Base-by-base conservation (phyloP, 2,113 vertebrate genomes). In the Petroica traversi region DNA sequence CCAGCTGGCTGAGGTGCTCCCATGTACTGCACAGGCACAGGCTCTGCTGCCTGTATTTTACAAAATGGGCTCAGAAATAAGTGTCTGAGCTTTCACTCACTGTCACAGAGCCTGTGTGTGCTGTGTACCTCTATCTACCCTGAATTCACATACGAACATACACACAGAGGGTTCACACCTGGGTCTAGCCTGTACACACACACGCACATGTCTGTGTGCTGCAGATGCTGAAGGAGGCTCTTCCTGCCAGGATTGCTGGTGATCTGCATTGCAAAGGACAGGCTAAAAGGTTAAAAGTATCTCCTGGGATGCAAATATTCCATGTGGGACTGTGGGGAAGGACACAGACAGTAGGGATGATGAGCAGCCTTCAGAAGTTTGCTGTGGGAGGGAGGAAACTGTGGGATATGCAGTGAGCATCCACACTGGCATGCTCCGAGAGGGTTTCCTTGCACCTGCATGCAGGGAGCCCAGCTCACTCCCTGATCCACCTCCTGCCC, bases 1-100 rank as follows among this genome's bases (percentile, higher is more conserved):
- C 88, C 95, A 96, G 93, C 74, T 95, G 89, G 87, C 93, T 74
- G 63, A 92, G 36, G 48, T 59, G 61, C 82, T 86, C 40, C 72
- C 5, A 4, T 62, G 68, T 85, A 38, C 43, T 67, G 69, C 82
- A 88, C 2, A 2, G 55, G 31, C 73, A 82, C 51, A 84, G 57
- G 67, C 45, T 93, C 67, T 80, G 85, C 78, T 94, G 88, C 38
- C 79, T 22, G 14, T 3, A 4, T 80, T 69, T 88, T 88, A 67
- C 9, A 29, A 51, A 55, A 55, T 46, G 63, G 43, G 59, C 29
- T 94, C 41, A 73, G 82, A 93, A 90, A 58, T 52, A 33, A 40
- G 46, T 46, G 58, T 22, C 45, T 61, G 28, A 33, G 66, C 49
- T 88, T 85, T 62, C 34, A 73, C 23, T 64, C 54, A 58, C 41